Percentiles rank a stretch among this genome's conserved stretches.
Evolutionary conservation across 2,888 invertebrate species (phyloP).

Genomic region (Leptura quadrifasciata): DNA sequence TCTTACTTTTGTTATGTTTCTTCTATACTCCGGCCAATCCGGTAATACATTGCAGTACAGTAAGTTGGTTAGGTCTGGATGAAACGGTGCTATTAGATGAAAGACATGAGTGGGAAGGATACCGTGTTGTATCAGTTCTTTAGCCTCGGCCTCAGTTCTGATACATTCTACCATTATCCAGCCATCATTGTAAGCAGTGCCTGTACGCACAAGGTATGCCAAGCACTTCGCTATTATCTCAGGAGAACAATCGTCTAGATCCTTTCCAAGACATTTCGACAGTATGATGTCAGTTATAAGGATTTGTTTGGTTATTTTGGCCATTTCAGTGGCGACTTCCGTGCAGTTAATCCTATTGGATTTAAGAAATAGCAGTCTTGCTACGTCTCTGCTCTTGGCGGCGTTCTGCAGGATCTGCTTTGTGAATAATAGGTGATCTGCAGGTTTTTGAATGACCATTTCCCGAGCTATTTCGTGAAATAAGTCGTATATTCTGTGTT

Average conservation of each 20-base stretch:
- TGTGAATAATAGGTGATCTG: conserved; percentile 79
- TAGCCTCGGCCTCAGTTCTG: conserved; percentile 73
- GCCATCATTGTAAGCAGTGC: conserved; percentile 33
- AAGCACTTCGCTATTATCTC: conserved; percentile 67
- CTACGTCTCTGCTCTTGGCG: conserved; percentile 73
- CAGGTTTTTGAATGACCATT: conserved; percentile 78
- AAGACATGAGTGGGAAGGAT: conserved; percentile 76
- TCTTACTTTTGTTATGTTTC: conserved; percentile 68
- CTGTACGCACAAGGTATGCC: conserved; percentile 65
- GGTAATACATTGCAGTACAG: conserved; percentile 68
- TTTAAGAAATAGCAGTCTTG: conserved; percentile 77
- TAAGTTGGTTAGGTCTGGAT: conserved; percentile 66
- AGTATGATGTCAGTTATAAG: conserved; percentile 60
- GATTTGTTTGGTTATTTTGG: conserved; percentile 64
- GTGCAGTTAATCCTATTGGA: conserved; percentile 74
- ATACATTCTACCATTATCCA: conserved; percentile 73
- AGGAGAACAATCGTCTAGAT: conserved; percentile 47
- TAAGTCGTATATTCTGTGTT: conserved; percentile 79
- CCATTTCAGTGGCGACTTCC: conserved; percentile 67
- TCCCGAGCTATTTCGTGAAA: conserved; percentile 80
- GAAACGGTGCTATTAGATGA: conserved; percentile 72
- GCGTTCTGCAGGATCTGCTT: conserved; percentile 77
- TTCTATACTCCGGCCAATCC: conserved; percentile 69
- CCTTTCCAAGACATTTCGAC: conserved; percentile 41
- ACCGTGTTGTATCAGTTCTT: conserved; percentile 72